Evolutionary conservation across 2,797 vertebrate genomes (phyloP), one percentile per base, ranked within the genome.

Genomic region (Aulostomus chinensis): DNA sequence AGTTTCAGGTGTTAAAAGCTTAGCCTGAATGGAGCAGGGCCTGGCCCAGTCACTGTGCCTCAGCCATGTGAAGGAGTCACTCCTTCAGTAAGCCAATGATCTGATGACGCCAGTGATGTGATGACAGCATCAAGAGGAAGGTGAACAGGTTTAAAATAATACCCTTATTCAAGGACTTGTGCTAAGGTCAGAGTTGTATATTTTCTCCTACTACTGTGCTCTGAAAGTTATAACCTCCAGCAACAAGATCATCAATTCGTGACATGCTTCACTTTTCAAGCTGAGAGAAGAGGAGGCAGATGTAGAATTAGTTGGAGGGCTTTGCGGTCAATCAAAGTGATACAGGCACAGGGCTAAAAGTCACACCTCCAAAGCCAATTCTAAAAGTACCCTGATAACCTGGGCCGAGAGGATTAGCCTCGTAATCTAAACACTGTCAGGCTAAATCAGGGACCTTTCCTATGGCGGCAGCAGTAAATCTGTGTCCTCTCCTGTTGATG

Each of bases 401-500:
- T 78, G 40, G 63, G 54, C 4, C 51, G 62, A 76, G 58, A 76
- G 73, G 83, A 81, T 87, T 86, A 88, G 47, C 54, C 31, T 52
- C 25, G 31, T 81, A 80, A 79, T 84, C 82, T 72, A 65, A 67
- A 74, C 36, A 32, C 58, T 39, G 65, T 49, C 29, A 37, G 45
- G 68, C 60, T 82, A 80, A 85, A 74, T 77, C 48, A 45, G 64
- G 58, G 59, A 62, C 51, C 17, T 8, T 59, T 42, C 38, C 68
- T 51, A 45, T 40, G 29, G 37, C 49, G 48, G 57, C 43, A 29
- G 12, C 12, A 35, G 52, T 54, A 67, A 56, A 71, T 52, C 55
- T 60, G 28, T 57, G 55, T 62, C 12, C 41, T 75, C 9, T 29
- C 43, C 30, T 34, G 5, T 5, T 31, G 8, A 49, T 15, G 12